phyloP scores from a whole-genome alignment of 2,888 invertebrate species.

The Ceramica pisi region DNA sequence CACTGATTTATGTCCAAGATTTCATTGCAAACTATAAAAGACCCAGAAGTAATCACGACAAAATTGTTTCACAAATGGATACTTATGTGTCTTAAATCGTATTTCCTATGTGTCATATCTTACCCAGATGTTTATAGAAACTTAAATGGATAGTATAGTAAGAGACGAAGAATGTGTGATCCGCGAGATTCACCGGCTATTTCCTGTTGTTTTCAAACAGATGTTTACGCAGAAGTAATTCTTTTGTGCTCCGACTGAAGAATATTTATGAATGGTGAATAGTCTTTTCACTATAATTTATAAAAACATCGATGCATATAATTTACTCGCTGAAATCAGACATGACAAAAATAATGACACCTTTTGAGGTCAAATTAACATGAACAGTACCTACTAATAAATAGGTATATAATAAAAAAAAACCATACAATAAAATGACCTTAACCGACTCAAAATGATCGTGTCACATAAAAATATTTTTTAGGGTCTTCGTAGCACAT shows the following conservation, averaged over 20 bases:
- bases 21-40: background rate
- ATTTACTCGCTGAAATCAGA: background rate
- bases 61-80: background rate
- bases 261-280: constrained; percentile 27
- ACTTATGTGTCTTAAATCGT: constrained; percentile 27
- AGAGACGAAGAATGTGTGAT: constrained; percentile 60
- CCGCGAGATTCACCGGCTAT: constrained; percentile 55
- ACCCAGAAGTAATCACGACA: constrained; percentile 1
- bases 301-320: background rate
- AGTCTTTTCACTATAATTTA: background rate
- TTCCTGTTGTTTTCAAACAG: constrained; percentile 66
- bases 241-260: constrained; percentile 58
- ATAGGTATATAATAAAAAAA: background rate
- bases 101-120: constrained; percentile 46
- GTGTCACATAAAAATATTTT: background rate
- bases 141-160: constrained; percentile 41
- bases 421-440: background rate
- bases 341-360: background rate
- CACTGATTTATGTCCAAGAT: background rate
- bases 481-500: constrained; percentile 56
- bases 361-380: background rate
- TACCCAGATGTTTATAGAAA: constrained; percentile 28
- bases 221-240: constrained; percentile 64
- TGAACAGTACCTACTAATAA: background rate
- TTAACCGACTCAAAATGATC: background rate